Conservation (phyloP, 2,797 vertebrate species). For the Antrozous pallidus region DNA sequence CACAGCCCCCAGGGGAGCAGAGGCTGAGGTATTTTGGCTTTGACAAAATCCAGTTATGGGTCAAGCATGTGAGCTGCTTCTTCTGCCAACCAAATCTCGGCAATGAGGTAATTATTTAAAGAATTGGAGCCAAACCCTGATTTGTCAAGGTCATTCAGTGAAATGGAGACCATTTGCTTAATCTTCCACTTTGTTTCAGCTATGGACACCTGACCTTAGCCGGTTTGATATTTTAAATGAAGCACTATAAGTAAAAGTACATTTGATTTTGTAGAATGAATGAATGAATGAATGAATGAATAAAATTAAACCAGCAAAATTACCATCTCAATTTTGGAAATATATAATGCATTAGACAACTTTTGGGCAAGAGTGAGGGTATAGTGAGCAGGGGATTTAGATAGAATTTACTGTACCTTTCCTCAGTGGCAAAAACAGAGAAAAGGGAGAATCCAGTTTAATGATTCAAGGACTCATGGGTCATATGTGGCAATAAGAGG, state of each 20-base stretch:
- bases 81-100: constrained; percentile 52
- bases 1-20: neutral
- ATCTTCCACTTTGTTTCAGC: constrained; percentile 54
- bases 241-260: constrained; percentile 11
- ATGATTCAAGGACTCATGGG: neutral
- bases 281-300: neutral
- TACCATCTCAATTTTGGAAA: neutral
- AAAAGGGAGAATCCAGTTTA: neutral
- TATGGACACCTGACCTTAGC: constrained; percentile 14
- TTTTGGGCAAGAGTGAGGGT: neutral
- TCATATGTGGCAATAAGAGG: neutral
- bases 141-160: constrained; percentile 44
- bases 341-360: neutral
- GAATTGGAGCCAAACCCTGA: constrained; percentile 22
- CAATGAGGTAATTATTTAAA: constrained; percentile 1
- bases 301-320: constrained; percentile 12
- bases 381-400: neutral
- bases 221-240: constrained; percentile 29
- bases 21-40: constrained; percentile 1
- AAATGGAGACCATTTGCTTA: constrained; percentile 48
- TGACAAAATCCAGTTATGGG: constrained; percentile 35
- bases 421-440: neutral
- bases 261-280: constrained; percentile 27
- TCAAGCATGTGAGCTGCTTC: neutral
- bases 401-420: neutral